Base-by-base conservation (phyloP, 2,797 vertebrate species). In the Syncerus caffer region DNA sequence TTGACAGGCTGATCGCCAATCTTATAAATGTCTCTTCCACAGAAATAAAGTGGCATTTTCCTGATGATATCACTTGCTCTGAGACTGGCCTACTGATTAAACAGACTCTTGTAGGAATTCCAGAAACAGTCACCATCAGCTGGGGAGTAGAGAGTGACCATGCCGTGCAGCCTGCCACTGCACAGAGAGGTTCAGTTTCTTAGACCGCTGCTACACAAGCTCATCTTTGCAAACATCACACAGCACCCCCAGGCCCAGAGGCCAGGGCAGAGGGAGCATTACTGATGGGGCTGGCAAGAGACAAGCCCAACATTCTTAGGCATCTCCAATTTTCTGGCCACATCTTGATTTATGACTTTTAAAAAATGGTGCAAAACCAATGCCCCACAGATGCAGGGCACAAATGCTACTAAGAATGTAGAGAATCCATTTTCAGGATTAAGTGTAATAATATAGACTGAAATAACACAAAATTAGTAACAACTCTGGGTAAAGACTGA, bases 291-390 rank as follows among this genome's bases (percentile, higher is more conserved):
- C 47, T 67, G 62, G n/a, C 9, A n/a, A 71, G 85, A 89, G 64
- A 67, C 29, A 93, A 29, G 11, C 62, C n/a, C 31, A 45, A 16
- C 4, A 57, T 76, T 10, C 45, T 60, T 38, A 50, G 47, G 47
- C 47, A 83, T 9, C 76, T 95, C 82, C 78, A 50, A 92, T 80
- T 96, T 97, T 80, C 45, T 67, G 74, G 34, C 60, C 83, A 80
- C 29, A 92, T 16, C 83, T 45, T 89, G 13, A 95, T 83, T 83
- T 57, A 90, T 2, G 19, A 80, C 29, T 71, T 90, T 13, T 34
- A 92, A 93, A 74, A 58, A 47, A 71, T 7, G n/a, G 38, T 78
- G 7, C 50, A 84, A 93, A 88, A 86, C 17, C 60, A 85, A 92
- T 74, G 51, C 4, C 27, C 64, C 31, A 31, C 0, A 15, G n/a